A percentile compares a stretch with the other conserved stretches of the same genome.
These are phyloP conservation scores for Tetramorium alpestre DNA, from an alignment of 1,140 invertebrate species.

Conservation along the genomic window DNA sequence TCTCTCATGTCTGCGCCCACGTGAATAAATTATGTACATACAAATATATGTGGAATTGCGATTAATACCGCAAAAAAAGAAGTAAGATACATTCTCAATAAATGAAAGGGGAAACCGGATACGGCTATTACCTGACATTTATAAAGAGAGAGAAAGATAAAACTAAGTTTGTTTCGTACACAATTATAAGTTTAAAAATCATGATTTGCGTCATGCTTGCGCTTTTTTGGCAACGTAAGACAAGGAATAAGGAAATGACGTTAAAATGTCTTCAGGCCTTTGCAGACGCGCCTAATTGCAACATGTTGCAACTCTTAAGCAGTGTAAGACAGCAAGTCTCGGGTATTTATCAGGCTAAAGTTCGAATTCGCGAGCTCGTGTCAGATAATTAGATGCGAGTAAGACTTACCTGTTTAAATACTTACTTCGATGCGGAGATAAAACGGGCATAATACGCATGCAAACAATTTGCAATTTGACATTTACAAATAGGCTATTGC, in stretches of 20 bases:
- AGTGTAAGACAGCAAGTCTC: neutral
- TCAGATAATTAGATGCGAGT: slow-evolving; percentile 66
- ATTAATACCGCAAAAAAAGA: slow-evolving; percentile 16
- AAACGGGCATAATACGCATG: slow-evolving; percentile 67
- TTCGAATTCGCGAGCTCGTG: slow-evolving; percentile 46
- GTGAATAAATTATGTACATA: slow-evolving; percentile 32
- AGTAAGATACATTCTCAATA: slow-evolving; percentile 1
- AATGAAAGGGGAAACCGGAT: neutral
- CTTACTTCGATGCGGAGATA: slow-evolving; percentile 51
- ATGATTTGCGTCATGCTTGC: neutral
- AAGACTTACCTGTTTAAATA: slow-evolving; percentile 35
- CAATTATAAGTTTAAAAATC: slow-evolving; percentile 13
- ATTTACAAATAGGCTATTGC: slow-evolving; percentile 79
- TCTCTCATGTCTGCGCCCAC: slow-evolving; percentile 42
- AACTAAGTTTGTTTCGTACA: neutral
- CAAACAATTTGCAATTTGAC: slow-evolving; percentile 75
- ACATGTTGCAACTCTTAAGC: neutral
- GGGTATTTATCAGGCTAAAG: slow-evolving; percentile 28
- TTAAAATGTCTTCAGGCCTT: neutral
- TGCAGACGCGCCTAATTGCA: slow-evolving; percentile 21
- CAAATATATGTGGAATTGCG: slow-evolving; percentile 35
- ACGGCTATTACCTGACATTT: slow-evolving; percentile 8
- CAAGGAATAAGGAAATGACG: slow-evolving; percentile 1
- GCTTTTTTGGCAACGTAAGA: neutral
- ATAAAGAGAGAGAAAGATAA: neutral